A percentile compares a stretch with the other conserved stretches of the same genome.
Evolutionary conservation across 2,113 vertebrate genomes (phyloP).

Genomic region (Caloenas nicobarica): DNA sequence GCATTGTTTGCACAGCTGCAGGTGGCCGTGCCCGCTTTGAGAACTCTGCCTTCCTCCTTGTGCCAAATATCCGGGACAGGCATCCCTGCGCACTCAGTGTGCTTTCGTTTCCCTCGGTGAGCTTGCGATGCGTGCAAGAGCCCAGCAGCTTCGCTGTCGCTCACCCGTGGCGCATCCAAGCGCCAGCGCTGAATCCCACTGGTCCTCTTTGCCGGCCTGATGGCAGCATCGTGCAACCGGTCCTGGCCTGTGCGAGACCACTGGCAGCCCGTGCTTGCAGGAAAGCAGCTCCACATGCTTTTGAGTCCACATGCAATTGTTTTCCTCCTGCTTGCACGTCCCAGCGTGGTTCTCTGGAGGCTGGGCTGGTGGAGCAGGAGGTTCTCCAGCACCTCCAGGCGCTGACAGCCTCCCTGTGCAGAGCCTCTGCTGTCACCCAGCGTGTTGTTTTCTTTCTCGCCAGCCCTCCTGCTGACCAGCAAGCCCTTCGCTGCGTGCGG

Average conservation of each 20-base stretch:
- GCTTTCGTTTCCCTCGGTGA: not conserved
- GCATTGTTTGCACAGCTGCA: constrained; percentile 41
- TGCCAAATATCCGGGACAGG: not conserved
- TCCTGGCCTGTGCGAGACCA: fast-evolving
- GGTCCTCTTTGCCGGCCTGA: fast-evolving
- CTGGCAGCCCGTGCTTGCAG: fast-evolving
- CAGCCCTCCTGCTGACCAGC: not conserved
- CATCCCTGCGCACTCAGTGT: not conserved
- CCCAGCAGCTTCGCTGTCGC: not conserved
- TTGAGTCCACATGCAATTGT: fast-evolving
- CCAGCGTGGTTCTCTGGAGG: not conserved
- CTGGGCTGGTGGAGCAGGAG: not conserved
- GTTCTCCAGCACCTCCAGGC: not conserved
- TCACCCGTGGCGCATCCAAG: not conserved
- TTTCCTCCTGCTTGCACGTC: not conserved
- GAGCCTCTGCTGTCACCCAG: not conserved
- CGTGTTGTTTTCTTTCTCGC: not conserved
- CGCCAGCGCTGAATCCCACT: fast-evolving
- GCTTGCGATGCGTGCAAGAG: not conserved
- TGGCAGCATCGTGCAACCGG: fast-evolving
- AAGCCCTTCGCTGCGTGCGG: not conserved
- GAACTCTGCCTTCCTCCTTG: not conserved
- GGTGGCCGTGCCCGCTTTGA: not conserved
- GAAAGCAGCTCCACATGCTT: fast-evolving
- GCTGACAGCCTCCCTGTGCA: not conserved